These are phyloP conservation scores for Xerus rutilus DNA, from an alignment of 2,797 vertebrate species.

Conservation along the genomic window DNA sequence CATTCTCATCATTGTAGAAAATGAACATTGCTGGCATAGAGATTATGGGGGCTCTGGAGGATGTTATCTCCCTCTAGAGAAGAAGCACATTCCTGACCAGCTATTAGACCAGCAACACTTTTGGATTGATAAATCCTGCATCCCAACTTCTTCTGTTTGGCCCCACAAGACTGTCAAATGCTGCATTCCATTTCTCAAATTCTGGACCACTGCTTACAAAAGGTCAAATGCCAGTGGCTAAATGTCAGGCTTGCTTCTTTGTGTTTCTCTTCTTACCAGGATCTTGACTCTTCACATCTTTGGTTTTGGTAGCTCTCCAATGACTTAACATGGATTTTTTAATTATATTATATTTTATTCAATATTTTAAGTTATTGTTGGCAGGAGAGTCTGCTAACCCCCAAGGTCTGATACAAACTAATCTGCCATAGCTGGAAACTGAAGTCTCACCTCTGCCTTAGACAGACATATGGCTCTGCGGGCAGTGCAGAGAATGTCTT, in stretches of 20 bases:
- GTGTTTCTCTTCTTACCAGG: neutral
- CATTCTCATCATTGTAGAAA: neutral
- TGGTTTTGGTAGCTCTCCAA: neutral
- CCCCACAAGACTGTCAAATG: neutral
- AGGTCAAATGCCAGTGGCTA: neutral
- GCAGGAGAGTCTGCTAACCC: neutral
- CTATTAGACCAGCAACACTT: neutral
- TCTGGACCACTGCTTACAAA: neutral
- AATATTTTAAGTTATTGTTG: neutral
- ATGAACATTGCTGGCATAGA: neutral
- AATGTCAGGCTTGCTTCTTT: neutral
- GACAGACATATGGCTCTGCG: neutral
- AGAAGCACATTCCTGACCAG: neutral
- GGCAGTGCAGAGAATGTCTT: neutral
- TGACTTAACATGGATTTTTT: neutral
- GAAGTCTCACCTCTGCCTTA: neutral
- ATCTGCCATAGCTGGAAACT: neutral
- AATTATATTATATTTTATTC: neutral
- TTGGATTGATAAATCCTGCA: neutral
- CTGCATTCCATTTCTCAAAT: neutral
- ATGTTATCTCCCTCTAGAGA: neutral
- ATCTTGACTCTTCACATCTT: neutral
- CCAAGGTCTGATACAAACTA: neutral
- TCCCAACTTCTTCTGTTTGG: neutral
- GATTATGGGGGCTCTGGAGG: neutral